Conservation (phyloP, 2,888 invertebrate species). For the Gisinianus flammeolus region DNA sequence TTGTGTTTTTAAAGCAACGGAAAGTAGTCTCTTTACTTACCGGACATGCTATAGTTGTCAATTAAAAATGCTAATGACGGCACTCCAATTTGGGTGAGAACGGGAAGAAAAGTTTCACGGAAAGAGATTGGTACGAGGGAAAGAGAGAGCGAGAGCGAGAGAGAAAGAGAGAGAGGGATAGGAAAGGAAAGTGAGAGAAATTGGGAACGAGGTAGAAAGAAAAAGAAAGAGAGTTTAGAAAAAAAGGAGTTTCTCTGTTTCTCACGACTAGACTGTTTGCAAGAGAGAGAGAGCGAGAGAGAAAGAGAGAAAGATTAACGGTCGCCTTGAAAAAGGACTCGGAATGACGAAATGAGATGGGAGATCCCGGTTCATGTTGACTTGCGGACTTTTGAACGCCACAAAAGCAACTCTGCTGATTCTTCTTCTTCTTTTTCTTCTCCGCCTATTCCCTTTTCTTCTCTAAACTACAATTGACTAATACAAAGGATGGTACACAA, state of each 20-base stretch:
- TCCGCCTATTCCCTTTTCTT: too few relatives aligned
- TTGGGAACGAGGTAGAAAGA: not conserved
- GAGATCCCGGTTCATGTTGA: constrained; percentile 30
- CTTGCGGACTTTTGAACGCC: constrained; percentile 27
- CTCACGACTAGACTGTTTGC: not conserved
- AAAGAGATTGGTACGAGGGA: not conserved
- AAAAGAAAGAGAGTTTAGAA: not conserved
- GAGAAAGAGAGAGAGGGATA: constrained; percentile 9
- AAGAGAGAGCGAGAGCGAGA: not conserved
- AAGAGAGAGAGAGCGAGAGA: constrained; percentile 4
- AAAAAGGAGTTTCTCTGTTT: constrained; percentile 5
- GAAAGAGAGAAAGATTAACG: constrained; percentile 17
- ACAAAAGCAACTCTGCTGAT: constrained; percentile 12
- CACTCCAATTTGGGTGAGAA: constrained; percentile 30
- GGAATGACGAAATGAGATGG: constrained; percentile 25
- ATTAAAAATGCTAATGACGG: constrained; percentile 32
- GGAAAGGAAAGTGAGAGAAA: not conserved
- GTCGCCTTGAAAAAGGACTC: constrained; percentile 25
- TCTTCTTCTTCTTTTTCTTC: not conserved
- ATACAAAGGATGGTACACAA: too few relatives aligned
- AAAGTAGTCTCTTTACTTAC: too few relatives aligned
- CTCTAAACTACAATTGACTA: too few relatives aligned
- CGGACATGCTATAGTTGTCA: too few relatives aligned
- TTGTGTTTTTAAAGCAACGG: too few relatives aligned
- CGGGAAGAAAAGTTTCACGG: constrained; percentile 10